Conservation (phyloP, 2,888 invertebrate species). For the Pherbina coryleti region DNA sequence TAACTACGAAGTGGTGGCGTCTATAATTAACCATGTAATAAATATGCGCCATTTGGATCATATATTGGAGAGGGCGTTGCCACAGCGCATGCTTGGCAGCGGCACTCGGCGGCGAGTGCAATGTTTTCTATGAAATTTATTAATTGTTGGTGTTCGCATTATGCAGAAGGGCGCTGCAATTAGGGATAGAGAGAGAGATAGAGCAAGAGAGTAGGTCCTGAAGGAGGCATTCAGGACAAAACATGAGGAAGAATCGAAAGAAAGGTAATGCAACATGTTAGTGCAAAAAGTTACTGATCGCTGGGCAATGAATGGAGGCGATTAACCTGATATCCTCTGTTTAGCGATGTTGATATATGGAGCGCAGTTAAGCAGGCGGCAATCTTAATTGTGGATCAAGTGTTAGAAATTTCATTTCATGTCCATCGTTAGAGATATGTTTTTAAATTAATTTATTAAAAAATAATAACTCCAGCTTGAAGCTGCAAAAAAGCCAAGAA, state of each 20-base stretch:
- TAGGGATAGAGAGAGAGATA: conserved; percentile 56
- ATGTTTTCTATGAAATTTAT: conserved; percentile 53
- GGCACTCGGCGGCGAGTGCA: conserved; percentile 24
- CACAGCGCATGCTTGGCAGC: conserved; percentile 44
- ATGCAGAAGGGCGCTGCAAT: conserved; percentile 58
- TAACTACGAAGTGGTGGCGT: conserved; percentile 47
- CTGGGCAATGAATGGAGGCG: background rate
- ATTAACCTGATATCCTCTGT: background rate
- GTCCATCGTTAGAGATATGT: background rate
- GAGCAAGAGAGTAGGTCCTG: too few relatives aligned
- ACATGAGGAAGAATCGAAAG: background rate
- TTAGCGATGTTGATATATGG: background rate
- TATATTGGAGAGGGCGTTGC: conserved; percentile 46
- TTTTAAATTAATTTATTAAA: too few relatives aligned
- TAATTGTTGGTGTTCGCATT: conserved; percentile 61
- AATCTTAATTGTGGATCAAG: conserved; percentile 10
- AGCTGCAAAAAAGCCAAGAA: too few relatives aligned
- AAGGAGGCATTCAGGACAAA: background rate
- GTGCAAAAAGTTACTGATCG: conserved; percentile 4
- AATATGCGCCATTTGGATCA: conserved; percentile 59
- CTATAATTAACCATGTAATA: conserved; percentile 65
- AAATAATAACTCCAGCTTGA: too few relatives aligned
- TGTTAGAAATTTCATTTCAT: conserved; percentile 26
- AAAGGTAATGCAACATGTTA: background rate
- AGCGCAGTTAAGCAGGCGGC: background rate